Conservation (phyloP, 2,113 vertebrate genomes). For the Serilophus lunatus region DNA sequence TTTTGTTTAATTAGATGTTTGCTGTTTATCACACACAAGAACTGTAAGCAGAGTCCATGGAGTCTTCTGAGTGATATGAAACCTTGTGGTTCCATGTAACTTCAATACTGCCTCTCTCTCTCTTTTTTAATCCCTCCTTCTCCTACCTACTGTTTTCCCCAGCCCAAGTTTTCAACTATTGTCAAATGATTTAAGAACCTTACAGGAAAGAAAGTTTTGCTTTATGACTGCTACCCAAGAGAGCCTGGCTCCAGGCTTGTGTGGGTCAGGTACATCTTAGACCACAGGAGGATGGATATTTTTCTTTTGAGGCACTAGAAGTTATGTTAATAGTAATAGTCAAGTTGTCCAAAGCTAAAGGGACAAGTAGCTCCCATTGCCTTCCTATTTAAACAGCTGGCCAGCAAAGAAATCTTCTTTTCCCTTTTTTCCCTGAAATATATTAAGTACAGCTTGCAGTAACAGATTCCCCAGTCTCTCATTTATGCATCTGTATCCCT, state of each 20-base stretch:
- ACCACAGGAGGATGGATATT: not conserved
- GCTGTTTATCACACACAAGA: conserved; percentile 15
- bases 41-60: conserved; percentile 38
- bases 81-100: not conserved
- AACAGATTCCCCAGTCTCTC: not conserved
- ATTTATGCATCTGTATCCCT: not conserved
- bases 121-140: rapidly evolving
- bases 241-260: not conserved
- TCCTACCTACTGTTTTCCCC: not conserved
- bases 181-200: not conserved
- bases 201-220: not conserved
- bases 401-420: not conserved
- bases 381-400: not conserved
- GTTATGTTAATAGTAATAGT: conserved; percentile 16
- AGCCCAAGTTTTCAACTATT: not conserved
- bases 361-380: not conserved
- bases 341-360: conserved; percentile 21
- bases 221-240: not conserved
- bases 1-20: not conserved
- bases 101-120: not conserved
- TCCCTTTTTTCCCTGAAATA: conserved; percentile 17
- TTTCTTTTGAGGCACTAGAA: conserved; percentile 39
- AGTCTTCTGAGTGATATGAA: conserved; percentile 22
- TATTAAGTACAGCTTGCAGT: not conserved
- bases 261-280: not conserved